Evolutionary conservation across 2,888 invertebrate species (phyloP).

Genomic region (Acleris sparsana): DNA sequence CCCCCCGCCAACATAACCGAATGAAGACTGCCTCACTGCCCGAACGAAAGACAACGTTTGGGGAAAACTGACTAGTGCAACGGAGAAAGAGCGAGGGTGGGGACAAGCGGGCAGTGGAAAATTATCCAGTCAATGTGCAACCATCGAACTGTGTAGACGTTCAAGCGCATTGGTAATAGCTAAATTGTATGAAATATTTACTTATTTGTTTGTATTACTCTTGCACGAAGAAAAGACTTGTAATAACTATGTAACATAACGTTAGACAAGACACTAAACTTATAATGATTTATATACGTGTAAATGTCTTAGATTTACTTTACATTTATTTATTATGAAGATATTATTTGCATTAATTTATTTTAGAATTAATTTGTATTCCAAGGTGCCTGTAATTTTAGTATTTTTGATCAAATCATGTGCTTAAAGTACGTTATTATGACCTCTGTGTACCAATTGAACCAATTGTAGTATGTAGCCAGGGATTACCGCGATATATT

Average conservation of each 20-base stretch:
- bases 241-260: not conserved
- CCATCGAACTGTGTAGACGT: conserved; percentile 47
- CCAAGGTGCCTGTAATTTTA: conserved; percentile 42
- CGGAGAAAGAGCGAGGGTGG: conserved; percentile 52
- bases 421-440: conserved; percentile 31
- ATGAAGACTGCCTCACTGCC: conserved; percentile 63
- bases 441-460: not conserved
- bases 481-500: too few species aligned
- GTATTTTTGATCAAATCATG: conserved; percentile 18
- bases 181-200: not conserved
- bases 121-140: conserved; percentile 42
- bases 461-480: not conserved
- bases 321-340: conserved; percentile 5
- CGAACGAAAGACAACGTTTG: conserved; percentile 42
- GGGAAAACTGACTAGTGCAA: conserved; percentile 42
- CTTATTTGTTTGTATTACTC: not conserved
- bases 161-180: conserved; percentile 9
- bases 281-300: conserved; percentile 2
- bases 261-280: not conserved
- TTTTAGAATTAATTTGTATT: conserved; percentile 32
- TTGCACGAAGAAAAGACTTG: not conserved
- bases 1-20: conserved; percentile 52
- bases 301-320: conserved; percentile 1
- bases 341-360: conserved; percentile 1
- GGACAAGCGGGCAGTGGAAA: conserved; percentile 54